Conservation (phyloP, 2,113 vertebrate genomes). For the Orycteropus afer region DNA sequence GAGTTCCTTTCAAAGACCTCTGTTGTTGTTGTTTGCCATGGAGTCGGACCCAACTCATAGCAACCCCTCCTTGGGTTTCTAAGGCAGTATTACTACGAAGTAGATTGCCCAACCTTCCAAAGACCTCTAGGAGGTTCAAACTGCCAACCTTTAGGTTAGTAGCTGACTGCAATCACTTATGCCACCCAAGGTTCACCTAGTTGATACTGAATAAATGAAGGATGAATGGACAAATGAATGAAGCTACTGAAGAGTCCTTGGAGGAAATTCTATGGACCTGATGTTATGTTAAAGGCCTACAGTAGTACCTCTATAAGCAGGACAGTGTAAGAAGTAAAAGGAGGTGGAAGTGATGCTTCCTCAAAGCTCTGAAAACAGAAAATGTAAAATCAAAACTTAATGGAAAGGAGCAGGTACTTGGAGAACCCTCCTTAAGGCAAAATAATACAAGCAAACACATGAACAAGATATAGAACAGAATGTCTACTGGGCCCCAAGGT, state of each 20-base stretch:
- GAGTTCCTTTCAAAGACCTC: no score
- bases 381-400: background rate
- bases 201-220: background rate
- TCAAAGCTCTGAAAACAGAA: background rate
- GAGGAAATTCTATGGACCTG: background rate
- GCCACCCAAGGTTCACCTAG: background rate
- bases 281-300: background rate
- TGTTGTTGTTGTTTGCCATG: no score
- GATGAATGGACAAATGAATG: background rate
- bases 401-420: background rate
- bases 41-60: no score
- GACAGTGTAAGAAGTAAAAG: background rate
- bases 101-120: no score
- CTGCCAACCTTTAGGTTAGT: no score
- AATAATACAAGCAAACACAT: slow-evolving; percentile 15
- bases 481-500: background rate
- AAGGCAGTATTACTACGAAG: no score
- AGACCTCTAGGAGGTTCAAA: no score
- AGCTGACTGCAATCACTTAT: no score
- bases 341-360: background rate
- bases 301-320: background rate
- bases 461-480: background rate
- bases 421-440: slow-evolving; percentile 13
- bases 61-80: no score
- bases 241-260: background rate